A percentile compares a stretch with the other conserved stretches of the same genome.
Conservation (phyloP, 2,888 invertebrate species). For the Drosophila histrio region DNA sequence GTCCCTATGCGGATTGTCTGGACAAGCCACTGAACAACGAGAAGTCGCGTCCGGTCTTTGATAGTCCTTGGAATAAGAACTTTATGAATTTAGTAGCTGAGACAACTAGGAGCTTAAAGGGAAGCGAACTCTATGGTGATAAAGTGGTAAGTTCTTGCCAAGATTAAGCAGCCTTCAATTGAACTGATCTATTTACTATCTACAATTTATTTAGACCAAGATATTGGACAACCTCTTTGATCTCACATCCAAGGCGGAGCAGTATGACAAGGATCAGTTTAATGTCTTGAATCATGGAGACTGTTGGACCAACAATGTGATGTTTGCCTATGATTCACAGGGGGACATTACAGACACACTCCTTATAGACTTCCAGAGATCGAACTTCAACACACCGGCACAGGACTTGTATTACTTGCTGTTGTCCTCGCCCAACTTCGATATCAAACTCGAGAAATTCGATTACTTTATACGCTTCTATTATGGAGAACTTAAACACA, state of each 20-base stretch:
- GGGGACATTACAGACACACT: slow-evolving; percentile 47
- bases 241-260: background rate
- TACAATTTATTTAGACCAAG: background rate
- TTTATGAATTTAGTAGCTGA: background rate
- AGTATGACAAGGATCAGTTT: slow-evolving; percentile 54
- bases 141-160: slow-evolving; percentile 38
- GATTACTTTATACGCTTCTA: slow-evolving; percentile 81
- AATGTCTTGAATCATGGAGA: slow-evolving; percentile 80
- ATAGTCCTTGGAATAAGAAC: background rate
- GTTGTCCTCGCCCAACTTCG: slow-evolving; percentile 74
- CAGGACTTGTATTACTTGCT: slow-evolving; percentile 76
- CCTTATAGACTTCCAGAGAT: slow-evolving; percentile 75
- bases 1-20: slow-evolving; percentile 39
- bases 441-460: slow-evolving; percentile 78
- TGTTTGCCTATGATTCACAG: slow-evolving; percentile 66
- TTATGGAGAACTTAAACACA: slow-evolving; percentile 64
- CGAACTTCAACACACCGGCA: slow-evolving; percentile 70
- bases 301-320: slow-evolving; percentile 80
- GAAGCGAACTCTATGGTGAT: slow-evolving; percentile 21
- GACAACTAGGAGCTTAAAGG: slow-evolving; percentile 8
- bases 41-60: background rate
- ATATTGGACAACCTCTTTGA: background rate
- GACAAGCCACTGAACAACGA: slow-evolving; percentile 35
- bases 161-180: background rate
- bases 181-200: background rate